Percentiles rank a stretch among this genome's conserved stretches.
phyloP scores from a whole-genome alignment of 1,140 invertebrate genomes.

The Pollicipes pollicipes region DNA sequence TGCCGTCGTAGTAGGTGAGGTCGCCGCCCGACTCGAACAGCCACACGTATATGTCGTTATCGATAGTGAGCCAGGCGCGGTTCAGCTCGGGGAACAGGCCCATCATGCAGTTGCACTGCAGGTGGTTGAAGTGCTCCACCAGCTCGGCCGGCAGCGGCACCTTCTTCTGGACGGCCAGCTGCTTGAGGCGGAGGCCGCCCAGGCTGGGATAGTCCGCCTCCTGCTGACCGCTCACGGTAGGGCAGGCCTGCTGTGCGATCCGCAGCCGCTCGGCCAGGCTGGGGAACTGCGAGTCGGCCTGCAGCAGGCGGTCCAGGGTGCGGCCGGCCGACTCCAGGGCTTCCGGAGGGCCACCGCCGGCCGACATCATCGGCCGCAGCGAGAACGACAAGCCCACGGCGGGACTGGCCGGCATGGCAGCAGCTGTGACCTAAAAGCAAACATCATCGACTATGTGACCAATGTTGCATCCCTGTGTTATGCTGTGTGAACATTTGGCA shows the following conservation, averaged over 20 bases:
- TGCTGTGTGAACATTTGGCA: no score
- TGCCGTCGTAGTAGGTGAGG: slow-evolving; percentile 80
- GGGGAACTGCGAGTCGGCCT: slow-evolving; percentile 47
- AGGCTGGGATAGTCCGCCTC: slow-evolving; percentile 75
- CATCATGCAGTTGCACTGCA: slow-evolving; percentile 32
- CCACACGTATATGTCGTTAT: slow-evolving; percentile 95
- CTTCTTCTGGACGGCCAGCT: slow-evolving; percentile 60
- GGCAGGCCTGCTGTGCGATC: slow-evolving; percentile 29
- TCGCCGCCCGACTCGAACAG: slow-evolving; percentile 69
- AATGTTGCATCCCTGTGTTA: no score
- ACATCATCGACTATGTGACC: no score
- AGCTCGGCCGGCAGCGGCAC: slow-evolving; percentile 78
- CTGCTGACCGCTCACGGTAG: slow-evolving; percentile 67
- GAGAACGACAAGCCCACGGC: background rate
- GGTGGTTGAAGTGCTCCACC: slow-evolving; percentile 69
- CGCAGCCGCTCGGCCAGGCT: slow-evolving; percentile 38
- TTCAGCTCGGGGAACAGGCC: slow-evolving; percentile 53
- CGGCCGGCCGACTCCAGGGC: slow-evolving; percentile 36
- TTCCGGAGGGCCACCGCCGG: slow-evolving; percentile 5
- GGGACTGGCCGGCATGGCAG: background rate
- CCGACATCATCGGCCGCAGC: background rate
- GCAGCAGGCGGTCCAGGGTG: slow-evolving; percentile 49
- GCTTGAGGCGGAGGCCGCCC: slow-evolving; percentile 41
- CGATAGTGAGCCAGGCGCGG: slow-evolving; percentile 90
- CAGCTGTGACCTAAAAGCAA: no score